Base-by-base conservation (phyloP, 1,140 invertebrate species). In the Papilio dardanus region DNA sequence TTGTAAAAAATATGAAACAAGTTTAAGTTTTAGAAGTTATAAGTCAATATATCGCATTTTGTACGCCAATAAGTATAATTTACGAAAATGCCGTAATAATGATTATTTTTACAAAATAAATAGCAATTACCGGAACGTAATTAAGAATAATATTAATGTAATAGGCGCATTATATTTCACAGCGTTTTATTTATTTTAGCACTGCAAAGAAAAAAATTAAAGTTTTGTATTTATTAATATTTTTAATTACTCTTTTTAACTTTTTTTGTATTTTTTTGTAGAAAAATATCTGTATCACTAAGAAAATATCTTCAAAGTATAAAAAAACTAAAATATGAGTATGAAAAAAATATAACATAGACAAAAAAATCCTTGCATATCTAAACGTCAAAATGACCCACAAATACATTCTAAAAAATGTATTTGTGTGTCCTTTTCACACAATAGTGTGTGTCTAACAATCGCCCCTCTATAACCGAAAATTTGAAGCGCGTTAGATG, bases 401-500 rank as follows among this genome's bases (percentile, higher is more conserved):
- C 35, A 24, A 37, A 16, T 24, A 21, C 31, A 12, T 21, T 37
- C 33, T 28, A 16, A 12, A n/a, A n/a, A n/a, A n/a, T n/a, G n/a
- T n/a, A n/a, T n/a, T n/a, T n/a, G n/a, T n/a, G n/a, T n/a, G n/a
- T n/a, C n/a, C 46, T n/a, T 73, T 76, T 77, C n/a, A n/a, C n/a
- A n/a, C n/a, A n/a, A n/a, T 42, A 76, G 80, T 84, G 80, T 82
- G 81, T 58, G 77, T 89, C 85, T 86, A 88, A 85, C 71, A 78
- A 74, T 16, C 54, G 69, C 87, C 87, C 89, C 85, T 86, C 87
- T 88, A 85, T 86, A 83, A 74, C 83, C 89, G 83, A 91, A 91
- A n/a, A 89, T 92, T 92, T 91, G 83, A 91, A 91, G 76, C 71
- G 79, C 77, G 88, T 88, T 91, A 91, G 88, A 88, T 76, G 88